Percentiles rank a stretch among this genome's conserved stretches.
phyloP scores from a whole-genome alignment of 1,140 invertebrate species.

The Sipha flava region DNA sequence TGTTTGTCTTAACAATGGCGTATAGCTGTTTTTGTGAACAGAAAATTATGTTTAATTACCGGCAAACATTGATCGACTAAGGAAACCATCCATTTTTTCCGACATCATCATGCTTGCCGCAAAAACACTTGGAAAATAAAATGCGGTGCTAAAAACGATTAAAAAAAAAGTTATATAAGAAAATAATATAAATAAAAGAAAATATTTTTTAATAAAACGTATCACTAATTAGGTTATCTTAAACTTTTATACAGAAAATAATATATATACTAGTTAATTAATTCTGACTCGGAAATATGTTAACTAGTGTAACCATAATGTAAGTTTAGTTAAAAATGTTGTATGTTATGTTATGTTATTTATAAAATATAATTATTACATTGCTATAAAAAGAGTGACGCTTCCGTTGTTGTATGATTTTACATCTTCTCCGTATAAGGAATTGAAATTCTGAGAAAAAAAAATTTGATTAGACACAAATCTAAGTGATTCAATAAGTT shows the following conservation, averaged over 20 bases:
- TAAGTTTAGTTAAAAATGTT: too few species aligned
- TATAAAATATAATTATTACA: conserved; percentile 1
- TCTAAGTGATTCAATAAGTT: neutral
- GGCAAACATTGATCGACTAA: conserved; percentile 39
- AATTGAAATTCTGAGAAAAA: neutral
- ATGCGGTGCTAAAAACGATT: conserved; percentile 37
- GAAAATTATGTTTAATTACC: conserved; percentile 29
- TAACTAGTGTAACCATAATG: too few species aligned
- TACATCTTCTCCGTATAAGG: neutral
- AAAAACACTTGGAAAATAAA: conserved; percentile 38
- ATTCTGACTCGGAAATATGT: too few species aligned
- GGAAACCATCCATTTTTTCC: conserved; percentile 38
- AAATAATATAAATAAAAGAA: neutral
- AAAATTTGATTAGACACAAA: neutral
- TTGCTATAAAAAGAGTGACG: neutral
- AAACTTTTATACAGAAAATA: too few species aligned
- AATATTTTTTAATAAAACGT: neutral
- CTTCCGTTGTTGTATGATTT: neutral
- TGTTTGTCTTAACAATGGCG: too few species aligned
- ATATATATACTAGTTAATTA: too few species aligned
- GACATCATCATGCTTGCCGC: conserved; percentile 38
- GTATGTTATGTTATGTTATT: neutral
- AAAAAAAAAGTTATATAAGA: neutral
- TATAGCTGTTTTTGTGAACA: too few species aligned
- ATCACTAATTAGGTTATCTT: too few species aligned